phyloP scores from a whole-genome alignment of 1,140 invertebrate genomes.

The Papilio polytes region DNA sequence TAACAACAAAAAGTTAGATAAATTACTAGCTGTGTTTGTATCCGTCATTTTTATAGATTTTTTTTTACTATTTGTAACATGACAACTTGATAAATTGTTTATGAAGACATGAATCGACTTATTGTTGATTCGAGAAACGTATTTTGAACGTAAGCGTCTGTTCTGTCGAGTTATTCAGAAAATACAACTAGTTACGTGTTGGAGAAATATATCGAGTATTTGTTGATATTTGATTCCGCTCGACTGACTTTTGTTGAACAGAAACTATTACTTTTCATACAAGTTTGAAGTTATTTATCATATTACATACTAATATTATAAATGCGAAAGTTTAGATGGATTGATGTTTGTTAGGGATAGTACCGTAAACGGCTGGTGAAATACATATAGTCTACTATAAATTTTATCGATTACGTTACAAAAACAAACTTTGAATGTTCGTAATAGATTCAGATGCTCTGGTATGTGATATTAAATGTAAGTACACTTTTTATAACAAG shows the following conservation, averaged over 20 bases:
- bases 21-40: not conserved
- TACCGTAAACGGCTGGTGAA: too few relatives aligned
- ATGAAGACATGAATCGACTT: not conserved
- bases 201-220: constrained; percentile 26
- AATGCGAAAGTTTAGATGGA: too few relatives aligned
- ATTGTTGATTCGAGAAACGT: constrained; percentile 15
- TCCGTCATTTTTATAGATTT: not conserved
- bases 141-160: constrained; percentile 25
- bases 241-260: not conserved
- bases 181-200: not conserved
- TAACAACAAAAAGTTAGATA: constrained; percentile 2
- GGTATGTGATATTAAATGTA: not conserved
- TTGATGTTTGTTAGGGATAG: too few relatives aligned
- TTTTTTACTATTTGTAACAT: not conserved
- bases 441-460: not conserved
- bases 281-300: not conserved
- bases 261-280: not conserved
- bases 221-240: constrained; percentile 4
- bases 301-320: too few relatives aligned
- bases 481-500: not conserved
- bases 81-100: not conserved
- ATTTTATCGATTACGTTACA: too few relatives aligned
- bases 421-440: too few relatives aligned
- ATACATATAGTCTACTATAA: too few relatives aligned
- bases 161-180: constrained; percentile 31